Percentiles rank a stretch among this genome's conserved stretches.
phyloP scores from a whole-genome alignment of 2,797 vertebrate genomes.

The Cercopithecus diana region DNA sequence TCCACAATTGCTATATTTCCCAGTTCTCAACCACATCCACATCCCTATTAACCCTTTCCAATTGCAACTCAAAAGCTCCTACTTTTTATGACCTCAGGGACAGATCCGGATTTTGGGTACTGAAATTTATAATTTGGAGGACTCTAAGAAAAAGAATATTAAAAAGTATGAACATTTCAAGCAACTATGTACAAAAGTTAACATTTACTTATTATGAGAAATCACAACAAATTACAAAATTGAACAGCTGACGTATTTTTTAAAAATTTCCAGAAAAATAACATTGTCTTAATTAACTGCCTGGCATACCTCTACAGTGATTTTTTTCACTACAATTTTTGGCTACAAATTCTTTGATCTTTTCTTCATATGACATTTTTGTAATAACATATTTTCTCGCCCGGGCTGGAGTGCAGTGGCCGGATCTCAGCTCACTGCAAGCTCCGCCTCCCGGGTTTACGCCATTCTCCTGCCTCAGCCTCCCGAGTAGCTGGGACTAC shows the following conservation, averaged over 20 bases:
- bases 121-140: constrained; percentile 13
- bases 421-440: too few species aligned
- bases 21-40: neutral
- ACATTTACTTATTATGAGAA: constrained; percentile 39
- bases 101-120: neutral
- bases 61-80: neutral
- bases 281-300: constrained; percentile 15
- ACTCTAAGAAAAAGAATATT: neutral
- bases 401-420: too few species aligned
- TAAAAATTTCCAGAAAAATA: neutral
- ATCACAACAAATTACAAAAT: constrained; percentile 1
- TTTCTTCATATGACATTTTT: constrained; percentile 39
- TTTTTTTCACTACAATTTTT: constrained; percentile 6
- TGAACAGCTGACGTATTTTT: neutral
- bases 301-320: neutral
- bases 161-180: neutral
- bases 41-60: neutral
- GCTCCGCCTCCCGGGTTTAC: too few species aligned
- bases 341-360: neutral
- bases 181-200: constrained; percentile 5
- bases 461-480: too few species aligned
- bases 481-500: too few species aligned
- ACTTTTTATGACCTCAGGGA: neutral
- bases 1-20: neutral
- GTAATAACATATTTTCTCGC: neutral